phyloP scores from a whole-genome alignment of 2,888 invertebrate genomes.

The Drosophila stalkeri region DNA sequence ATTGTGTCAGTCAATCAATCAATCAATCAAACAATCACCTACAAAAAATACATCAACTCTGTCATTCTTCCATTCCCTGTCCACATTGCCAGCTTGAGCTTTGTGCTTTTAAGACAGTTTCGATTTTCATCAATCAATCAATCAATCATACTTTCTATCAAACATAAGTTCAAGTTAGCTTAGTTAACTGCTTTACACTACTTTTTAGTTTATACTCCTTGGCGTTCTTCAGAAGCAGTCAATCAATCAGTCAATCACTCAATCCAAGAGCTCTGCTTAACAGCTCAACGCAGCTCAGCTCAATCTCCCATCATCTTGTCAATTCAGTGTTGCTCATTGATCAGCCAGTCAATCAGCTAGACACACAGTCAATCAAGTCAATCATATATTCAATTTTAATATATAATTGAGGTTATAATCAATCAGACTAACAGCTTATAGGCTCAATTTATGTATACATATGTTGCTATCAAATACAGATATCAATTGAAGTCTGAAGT shows the following conservation, averaged over 20 bases:
- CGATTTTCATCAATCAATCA: neutral
- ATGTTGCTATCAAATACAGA: too few species aligned
- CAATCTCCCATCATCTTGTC: neutral
- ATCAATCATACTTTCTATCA: neutral
- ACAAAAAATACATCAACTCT: neutral
- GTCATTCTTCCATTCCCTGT: neutral
- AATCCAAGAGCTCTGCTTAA: neutral
- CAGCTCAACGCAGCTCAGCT: neutral
- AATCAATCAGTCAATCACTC: neutral
- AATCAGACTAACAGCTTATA: neutral
- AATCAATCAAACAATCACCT: neutral
- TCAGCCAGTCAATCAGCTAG: neutral
- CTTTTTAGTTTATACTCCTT: neutral
- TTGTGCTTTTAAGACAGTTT: neutral
- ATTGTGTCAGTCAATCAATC: neutral
- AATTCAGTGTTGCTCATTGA: neutral
- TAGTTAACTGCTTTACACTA: too few species aligned
- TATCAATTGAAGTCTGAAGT: neutral
- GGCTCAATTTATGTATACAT: neutral
- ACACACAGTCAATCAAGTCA: neutral
- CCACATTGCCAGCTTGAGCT: neutral
- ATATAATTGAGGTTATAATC: neutral
- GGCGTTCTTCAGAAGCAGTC: neutral
- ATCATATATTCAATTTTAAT: neutral
- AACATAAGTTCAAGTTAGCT: neutral